phyloP scores from a whole-genome alignment of 2,797 vertebrate genomes.

The Sebastes nivosus region DNA sequence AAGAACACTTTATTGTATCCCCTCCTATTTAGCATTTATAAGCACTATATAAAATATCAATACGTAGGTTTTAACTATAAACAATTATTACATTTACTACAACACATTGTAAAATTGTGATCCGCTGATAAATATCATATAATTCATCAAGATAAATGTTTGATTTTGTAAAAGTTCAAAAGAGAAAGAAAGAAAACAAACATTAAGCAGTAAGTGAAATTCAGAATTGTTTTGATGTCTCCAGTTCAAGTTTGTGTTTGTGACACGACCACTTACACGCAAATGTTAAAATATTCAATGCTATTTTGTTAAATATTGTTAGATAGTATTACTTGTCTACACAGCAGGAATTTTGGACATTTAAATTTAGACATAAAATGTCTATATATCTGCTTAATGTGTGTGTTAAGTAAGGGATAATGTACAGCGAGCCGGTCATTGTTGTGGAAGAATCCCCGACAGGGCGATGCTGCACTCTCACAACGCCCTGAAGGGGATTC shows the following conservation, averaged over 20 bases:
- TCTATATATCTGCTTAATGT: background rate
- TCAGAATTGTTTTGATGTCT: background rate
- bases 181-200: background rate
- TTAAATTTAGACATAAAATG: background rate
- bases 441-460: no score
- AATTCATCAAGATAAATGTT: background rate
- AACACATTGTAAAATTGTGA: background rate
- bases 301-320: background rate
- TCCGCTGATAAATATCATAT: background rate
- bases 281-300: fast-evolving
- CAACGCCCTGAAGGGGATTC: no score
- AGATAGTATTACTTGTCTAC: background rate
- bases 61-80: background rate
- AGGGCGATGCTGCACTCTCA: no score
- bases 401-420: no score
- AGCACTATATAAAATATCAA: background rate
- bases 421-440: no score
- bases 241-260: background rate
- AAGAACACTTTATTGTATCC: background rate
- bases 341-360: background rate
- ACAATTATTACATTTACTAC: background rate
- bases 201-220: background rate
- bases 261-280: no score
- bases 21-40: background rate
- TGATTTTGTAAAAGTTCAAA: no score